These are phyloP conservation scores for Symphodus melops DNA, from an alignment of 2,113 vertebrate genomes.

Conservation along the genomic window DNA sequence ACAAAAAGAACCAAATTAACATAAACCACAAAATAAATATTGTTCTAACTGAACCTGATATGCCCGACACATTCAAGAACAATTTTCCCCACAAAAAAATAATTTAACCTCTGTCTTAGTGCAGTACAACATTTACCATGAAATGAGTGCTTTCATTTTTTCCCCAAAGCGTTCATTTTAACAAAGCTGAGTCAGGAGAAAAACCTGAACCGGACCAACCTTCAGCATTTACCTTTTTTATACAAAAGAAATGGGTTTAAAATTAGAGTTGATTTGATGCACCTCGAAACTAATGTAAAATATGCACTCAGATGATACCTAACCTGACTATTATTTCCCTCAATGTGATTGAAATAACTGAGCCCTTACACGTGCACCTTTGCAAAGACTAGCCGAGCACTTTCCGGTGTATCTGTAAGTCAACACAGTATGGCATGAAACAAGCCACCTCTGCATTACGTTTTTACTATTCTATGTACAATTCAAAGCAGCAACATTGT, in stretches of 20 bases:
- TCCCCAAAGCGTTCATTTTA: slow-evolving; percentile 10
- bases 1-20: slow-evolving; percentile 9
- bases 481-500: slow-evolving; percentile 9
- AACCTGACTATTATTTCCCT: not conserved
- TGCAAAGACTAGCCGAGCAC: slow-evolving; percentile 40
- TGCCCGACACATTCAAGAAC: slow-evolving; percentile 33
- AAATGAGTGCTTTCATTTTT: slow-evolving; percentile 51
- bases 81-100: not conserved
- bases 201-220: not conserved
- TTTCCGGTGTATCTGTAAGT: slow-evolving; percentile 20
- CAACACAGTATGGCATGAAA: slow-evolving; percentile 32
- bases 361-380: slow-evolving; percentile 55
- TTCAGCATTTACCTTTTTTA: too few species aligned
- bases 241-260: not conserved
- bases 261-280: not conserved
- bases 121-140: slow-evolving; percentile 10
- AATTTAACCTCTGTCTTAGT: slow-evolving; percentile 20
- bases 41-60: slow-evolving; percentile 18
- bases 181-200: slow-evolving; percentile 29
- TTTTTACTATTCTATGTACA: not conserved
- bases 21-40: slow-evolving; percentile 22
- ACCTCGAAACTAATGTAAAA: not conserved
- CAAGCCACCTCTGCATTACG: not conserved
- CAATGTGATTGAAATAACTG: slow-evolving; percentile 5
- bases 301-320: too few species aligned